Evolutionary conservation across 2,113 vertebrate genomes (phyloP).

Genomic region (Thunnus thynnus): DNA sequence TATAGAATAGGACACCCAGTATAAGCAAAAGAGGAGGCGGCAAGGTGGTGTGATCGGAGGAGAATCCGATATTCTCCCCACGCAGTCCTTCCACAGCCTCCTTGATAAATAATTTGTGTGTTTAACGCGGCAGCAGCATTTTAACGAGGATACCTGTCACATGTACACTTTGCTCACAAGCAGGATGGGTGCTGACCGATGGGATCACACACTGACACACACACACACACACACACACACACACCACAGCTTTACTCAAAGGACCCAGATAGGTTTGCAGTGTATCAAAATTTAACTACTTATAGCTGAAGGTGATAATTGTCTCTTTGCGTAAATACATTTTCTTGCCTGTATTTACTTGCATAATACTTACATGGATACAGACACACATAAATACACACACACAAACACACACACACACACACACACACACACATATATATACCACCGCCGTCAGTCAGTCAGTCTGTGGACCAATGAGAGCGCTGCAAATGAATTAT

Average conservation of each 20-base stretch:
- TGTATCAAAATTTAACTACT: not conserved
- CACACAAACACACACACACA: not conserved
- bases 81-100: conserved; percentile 68
- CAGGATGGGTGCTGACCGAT: conserved; percentile 48
- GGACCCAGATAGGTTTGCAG: not conserved
- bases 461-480: conserved; percentile 51
- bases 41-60: conserved; percentile 37
- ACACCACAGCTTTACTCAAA: conserved; percentile 6
- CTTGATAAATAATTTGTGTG: conserved; percentile 83
- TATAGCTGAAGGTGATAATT: not conserved
- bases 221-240: conserved; percentile 23
- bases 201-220: not conserved
- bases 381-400: not conserved
- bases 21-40: conserved; percentile 23
- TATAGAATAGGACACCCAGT: conserved; percentile 48
- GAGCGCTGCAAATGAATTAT: conserved; percentile 52
- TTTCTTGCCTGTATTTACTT: not conserved
- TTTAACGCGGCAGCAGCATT: conserved; percentile 75
- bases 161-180: conserved; percentile 50
- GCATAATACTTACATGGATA: not conserved
- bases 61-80: conserved; percentile 78
- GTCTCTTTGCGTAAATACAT: conserved; percentile 4
- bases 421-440: conserved; percentile 19
- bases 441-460: not conserved
- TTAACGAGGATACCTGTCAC: conserved; percentile 80